A percentile compares a stretch with the other conserved stretches of the same genome.
These are phyloP conservation scores for Rhagium mordax DNA, from an alignment of 2,888 invertebrate genomes.

Conservation along the genomic window DNA sequence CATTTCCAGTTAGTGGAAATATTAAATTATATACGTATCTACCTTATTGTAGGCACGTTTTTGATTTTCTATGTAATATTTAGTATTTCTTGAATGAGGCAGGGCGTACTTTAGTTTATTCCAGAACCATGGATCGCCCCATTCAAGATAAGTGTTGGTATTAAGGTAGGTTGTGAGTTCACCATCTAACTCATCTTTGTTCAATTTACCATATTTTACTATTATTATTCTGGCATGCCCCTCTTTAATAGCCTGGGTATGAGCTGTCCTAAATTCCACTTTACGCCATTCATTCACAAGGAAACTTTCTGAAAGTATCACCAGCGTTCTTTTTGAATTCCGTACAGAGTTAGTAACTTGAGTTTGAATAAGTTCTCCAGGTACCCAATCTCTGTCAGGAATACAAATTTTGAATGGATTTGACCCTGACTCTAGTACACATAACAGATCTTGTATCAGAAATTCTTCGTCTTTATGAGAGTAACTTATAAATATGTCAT, in stretches of 20 bases:
- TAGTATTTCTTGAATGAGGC: conserved; percentile 72
- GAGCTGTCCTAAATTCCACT: conserved; percentile 82
- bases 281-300: conserved; percentile 83
- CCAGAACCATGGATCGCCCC: conserved; percentile 90
- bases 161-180: conserved; percentile 81
- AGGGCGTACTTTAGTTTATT: conserved; percentile 82
- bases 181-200: conserved; percentile 75
- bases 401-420: conserved; percentile 80
- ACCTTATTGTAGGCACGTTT: conserved; percentile 60
- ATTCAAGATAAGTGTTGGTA: conserved; percentile 86
- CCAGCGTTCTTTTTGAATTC: conserved; percentile 80
- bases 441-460: conserved; percentile 77
- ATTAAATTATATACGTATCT: conserved; percentile 56
- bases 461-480: conserved; percentile 84
- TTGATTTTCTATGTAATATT: conserved; percentile 49
- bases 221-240: conserved; percentile 81
- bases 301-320: conserved; percentile 81
- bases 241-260: conserved; percentile 80
- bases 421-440: conserved; percentile 77
- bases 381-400: conserved; percentile 82
- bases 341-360: conserved; percentile 82
- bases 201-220: conserved; percentile 81
- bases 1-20: conserved; percentile 68
- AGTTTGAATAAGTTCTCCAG: conserved; percentile 82
- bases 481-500: conserved; percentile 88